These are phyloP conservation scores for Callorhinus ursinus DNA, from an alignment of 2,113 vertebrate genomes.

Conservation along the genomic window DNA sequence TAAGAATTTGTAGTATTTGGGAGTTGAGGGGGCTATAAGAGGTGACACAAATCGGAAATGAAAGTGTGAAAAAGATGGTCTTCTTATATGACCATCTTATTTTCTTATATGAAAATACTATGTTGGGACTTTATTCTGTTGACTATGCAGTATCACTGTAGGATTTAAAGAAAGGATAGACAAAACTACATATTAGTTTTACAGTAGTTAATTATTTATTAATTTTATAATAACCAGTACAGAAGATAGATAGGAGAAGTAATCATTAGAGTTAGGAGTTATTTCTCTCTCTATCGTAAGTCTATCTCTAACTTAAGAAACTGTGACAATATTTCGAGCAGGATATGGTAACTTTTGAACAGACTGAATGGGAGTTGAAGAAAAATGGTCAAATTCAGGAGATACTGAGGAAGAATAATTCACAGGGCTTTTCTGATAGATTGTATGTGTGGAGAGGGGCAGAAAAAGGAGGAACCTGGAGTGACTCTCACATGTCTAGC, in stretches of 20 bases:
- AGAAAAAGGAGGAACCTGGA: background rate
- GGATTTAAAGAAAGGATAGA: background rate
- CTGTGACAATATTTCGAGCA: background rate
- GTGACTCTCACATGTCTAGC: background rate
- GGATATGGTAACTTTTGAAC: background rate
- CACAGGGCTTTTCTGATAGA: background rate
- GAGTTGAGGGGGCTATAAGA: background rate
- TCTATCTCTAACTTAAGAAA: background rate
- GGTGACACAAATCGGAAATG: background rate
- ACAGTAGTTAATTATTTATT: background rate
- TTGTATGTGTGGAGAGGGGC: background rate
- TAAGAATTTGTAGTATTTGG: background rate
- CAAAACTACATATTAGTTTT: background rate
- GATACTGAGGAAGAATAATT: background rate
- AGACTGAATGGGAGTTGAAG: background rate
- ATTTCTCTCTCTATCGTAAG: background rate
- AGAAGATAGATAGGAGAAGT: background rate
- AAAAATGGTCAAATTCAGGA: background rate
- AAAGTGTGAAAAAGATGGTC: background rate
- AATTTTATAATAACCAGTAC: background rate
- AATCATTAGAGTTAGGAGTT: background rate
- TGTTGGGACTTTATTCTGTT: background rate
- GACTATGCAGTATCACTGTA: background rate
- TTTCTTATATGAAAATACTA: background rate
- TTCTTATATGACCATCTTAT: background rate